Base-by-base conservation (phyloP, 2,888 invertebrate species). In the Acleris laterana region DNA sequence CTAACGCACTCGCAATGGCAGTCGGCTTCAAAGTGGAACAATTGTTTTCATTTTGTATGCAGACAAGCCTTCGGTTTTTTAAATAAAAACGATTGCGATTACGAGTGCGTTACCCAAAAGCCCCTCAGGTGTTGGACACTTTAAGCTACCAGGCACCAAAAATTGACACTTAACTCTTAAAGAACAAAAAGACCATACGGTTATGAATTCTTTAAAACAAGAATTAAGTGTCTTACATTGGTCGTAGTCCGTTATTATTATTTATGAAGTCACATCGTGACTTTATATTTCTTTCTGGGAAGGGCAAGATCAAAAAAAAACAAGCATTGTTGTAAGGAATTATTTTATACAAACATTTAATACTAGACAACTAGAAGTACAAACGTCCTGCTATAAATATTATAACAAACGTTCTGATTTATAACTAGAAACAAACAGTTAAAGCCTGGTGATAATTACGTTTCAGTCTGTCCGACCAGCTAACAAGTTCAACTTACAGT, bases 341-440 rank as follows among this genome's bases (percentile, higher is more conserved):
- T 38, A 38, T 38, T 55, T 63, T 63, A 70, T 71, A 72, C 65
- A 72, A 72, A 58, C 65, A 75, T 76, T 73, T 70, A 70, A 74
- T 62, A 73, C 70, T 69, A 68, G 64, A 68, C 71, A 46, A 68
- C 68, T 71, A 77, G 72, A 73, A 69, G 72, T 68, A 53, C 69
- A 76, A 73, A 71, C 70, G 62, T 70, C 77, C 78, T 87, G 87
- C 85, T 84, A 89, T 90, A 90, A 90, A 90, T 90, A 86, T 88
- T 90, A 90, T 87, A 89, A 87, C 89, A 90, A 86, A 80, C 68
- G 73, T 71, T 71, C 67, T 64, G 69, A 73, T 68, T 61, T 65
- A 72, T 69, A 71, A 72, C 71, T 72, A 68, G 70, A 66, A 58
- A 70, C 51, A 59, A 68, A 68, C 63, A 69, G 62, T 70, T 63